Conservation (phyloP, 1,140 invertebrate species). For the Drosophila lacertosa region DNA sequence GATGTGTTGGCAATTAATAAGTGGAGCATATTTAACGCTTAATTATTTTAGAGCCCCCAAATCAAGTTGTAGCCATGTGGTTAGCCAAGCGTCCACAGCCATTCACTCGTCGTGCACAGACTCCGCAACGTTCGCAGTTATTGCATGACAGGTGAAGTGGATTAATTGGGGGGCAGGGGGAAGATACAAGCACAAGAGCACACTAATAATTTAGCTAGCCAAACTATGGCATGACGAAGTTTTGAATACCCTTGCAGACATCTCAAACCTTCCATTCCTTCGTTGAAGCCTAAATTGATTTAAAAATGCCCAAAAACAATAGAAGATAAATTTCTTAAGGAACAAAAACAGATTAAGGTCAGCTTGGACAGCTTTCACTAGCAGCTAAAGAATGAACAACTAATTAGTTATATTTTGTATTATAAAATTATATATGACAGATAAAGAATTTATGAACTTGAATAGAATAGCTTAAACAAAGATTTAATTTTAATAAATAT, state of each 20-base stretch:
- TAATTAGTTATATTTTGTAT: too few species aligned
- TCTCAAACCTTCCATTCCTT: too few species aligned
- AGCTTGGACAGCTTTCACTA: too few species aligned
- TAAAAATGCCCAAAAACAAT: too few species aligned
- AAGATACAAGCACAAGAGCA: not conserved
- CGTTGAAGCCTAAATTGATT: too few species aligned
- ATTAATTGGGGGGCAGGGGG: not conserved
- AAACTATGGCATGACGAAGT: not conserved
- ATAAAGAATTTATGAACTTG: too few species aligned
- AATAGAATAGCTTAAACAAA: too few species aligned
- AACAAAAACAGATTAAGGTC: not conserved
- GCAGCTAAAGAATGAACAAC: too few species aligned
- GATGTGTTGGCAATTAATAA: slow-evolving; percentile 64
- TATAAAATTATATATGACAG: too few species aligned
- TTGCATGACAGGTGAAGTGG: slow-evolving; percentile 30
- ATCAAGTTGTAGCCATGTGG: slow-evolving; percentile 68
- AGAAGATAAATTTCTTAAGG: too few species aligned
- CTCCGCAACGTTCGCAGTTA: slow-evolving; percentile 45
- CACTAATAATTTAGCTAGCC: slow-evolving; percentile 11
- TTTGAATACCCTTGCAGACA: slow-evolving; percentile 4
- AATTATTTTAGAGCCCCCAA: slow-evolving; percentile 67
- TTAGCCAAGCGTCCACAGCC: slow-evolving; percentile 63
- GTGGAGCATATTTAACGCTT: slow-evolving; percentile 80
- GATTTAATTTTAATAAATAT: too few species aligned
- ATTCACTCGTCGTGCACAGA: slow-evolving; percentile 74